Evolutionary conservation across 2,888 invertebrate species (phyloP).

Genomic region (Amblyteles armatorius): DNA sequence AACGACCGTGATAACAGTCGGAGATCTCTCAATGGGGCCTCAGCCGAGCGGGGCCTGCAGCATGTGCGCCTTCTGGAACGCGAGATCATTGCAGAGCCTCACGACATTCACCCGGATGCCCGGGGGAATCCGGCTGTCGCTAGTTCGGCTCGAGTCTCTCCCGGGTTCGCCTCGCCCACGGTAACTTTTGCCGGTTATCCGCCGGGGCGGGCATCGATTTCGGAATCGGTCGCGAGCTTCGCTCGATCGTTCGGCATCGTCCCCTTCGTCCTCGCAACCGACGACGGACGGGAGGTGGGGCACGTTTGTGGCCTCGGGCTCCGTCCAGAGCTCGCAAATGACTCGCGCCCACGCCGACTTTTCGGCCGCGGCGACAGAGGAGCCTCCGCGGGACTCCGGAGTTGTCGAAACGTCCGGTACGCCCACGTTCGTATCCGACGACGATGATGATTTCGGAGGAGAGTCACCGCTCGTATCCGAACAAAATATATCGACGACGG

Average conservation of each 20-base stretch:
- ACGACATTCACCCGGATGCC: constrained; percentile 34
- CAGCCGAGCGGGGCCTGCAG: not conserved
- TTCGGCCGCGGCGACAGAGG: constrained; percentile 51
- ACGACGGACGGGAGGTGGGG: not conserved
- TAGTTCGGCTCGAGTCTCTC: constrained; percentile 12
- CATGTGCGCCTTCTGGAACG: not conserved
- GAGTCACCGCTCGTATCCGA: constrained; percentile 33
- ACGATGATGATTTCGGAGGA: constrained; percentile 53
- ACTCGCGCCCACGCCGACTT: constrained; percentile 60
- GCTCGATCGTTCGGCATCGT: constrained; percentile 26
- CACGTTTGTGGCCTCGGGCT: constrained; percentile 9
- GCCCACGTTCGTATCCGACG: constrained; percentile 54
- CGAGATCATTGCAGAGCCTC: constrained; percentile 24
- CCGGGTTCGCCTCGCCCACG: constrained; percentile 36
- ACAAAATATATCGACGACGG: constrained; percentile 39
- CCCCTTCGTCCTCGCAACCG: constrained; percentile 22
- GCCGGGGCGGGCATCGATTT: constrained; percentile 60
- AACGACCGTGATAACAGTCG: constrained; percentile 63
- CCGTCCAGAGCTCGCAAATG: constrained; percentile 38
- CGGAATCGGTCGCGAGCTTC: constrained; percentile 63
- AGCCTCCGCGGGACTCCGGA: constrained; percentile 38
- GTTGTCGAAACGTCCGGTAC: constrained; percentile 67
- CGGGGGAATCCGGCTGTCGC: not conserved
- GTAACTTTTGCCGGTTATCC: constrained; percentile 59
- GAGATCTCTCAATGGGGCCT: constrained; percentile 52